Evolutionary conservation across 37 sponge, comb jelly and placozoan genomes (phyloP).

Genomic region (Ephydatia muelleri): DNA sequence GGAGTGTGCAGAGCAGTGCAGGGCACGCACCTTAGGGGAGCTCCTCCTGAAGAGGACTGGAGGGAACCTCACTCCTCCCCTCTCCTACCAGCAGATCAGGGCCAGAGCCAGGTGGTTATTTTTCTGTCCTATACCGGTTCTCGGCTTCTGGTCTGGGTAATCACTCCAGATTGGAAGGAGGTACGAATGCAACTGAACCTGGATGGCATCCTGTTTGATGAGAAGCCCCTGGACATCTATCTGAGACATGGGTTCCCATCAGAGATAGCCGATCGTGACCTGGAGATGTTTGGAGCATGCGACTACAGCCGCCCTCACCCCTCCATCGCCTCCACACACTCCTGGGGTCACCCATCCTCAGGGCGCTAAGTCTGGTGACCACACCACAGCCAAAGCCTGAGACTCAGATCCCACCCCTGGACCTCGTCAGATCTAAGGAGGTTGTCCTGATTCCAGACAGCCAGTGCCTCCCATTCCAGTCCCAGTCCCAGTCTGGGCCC

Average conservation of each 20-base stretch:
- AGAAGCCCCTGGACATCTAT: slow-evolving; percentile 53
- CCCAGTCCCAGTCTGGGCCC: background rate
- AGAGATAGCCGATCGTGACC: slow-evolving; percentile 20
- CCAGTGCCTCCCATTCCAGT: too few species aligned
- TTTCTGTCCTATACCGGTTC: slow-evolving; percentile 59
- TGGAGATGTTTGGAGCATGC: slow-evolving; percentile 46
- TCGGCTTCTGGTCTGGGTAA: slow-evolving; percentile 58
- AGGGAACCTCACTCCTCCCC: slow-evolving; percentile 36
- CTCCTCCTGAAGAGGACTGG: slow-evolving; percentile 50
- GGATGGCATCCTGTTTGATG: slow-evolving; percentile 61
- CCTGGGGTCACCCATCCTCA: slow-evolving; percentile 39
- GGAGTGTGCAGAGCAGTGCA: slow-evolving; percentile 59
- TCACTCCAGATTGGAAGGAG: slow-evolving; percentile 20
- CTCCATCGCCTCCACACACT: slow-evolving; percentile 31
- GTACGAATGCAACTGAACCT: slow-evolving; percentile 35
- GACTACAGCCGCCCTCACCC: background rate
- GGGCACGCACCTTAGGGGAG: slow-evolving; percentile 70
- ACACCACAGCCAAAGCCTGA: too few species aligned
- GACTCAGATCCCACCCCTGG: too few species aligned
- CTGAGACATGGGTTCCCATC: slow-evolving; percentile 33
- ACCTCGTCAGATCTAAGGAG: too few species aligned
- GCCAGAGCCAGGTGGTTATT: slow-evolving; percentile 35
- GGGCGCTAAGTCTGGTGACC: slow-evolving; percentile 1
- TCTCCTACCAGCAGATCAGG: slow-evolving; percentile 32
- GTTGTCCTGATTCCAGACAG: too few species aligned